Evolutionary conservation across 2,888 invertebrate genomes (phyloP).

Genomic region (Cinara cedri): DNA sequence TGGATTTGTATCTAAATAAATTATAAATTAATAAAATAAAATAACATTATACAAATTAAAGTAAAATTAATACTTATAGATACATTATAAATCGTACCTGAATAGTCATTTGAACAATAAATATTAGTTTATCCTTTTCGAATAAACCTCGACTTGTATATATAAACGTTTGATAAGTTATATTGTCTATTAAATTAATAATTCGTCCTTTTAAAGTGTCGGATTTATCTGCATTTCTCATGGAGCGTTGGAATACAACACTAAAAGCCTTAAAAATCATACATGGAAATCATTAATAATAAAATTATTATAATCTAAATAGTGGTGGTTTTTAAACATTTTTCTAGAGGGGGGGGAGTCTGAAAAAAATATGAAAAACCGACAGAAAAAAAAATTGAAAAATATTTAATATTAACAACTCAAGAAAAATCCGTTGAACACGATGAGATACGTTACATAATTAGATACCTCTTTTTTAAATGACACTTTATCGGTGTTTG

Average conservation of each 20-base stretch:
- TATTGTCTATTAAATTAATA: conserved; percentile 79
- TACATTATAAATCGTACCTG: conserved; percentile 69
- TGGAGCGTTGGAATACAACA: conserved; percentile 86
- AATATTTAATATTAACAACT: too few species aligned
- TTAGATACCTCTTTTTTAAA: too few species aligned
- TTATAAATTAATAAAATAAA: not conserved
- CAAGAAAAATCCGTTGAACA: too few species aligned
- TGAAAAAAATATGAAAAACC: too few species aligned
- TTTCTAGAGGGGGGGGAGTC: too few species aligned
- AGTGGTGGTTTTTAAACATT: too few species aligned
- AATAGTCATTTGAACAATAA: conserved; percentile 83
- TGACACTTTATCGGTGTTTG: too few species aligned
- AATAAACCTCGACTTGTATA: conserved; percentile 91
- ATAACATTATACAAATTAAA: not conserved
- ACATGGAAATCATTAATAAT: not conserved
- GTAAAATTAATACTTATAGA: not conserved
- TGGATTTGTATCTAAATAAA: conserved; percentile 69
- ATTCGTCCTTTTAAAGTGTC: conserved; percentile 78
- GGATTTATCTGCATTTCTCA: conserved; percentile 72
- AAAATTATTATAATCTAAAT: too few species aligned
- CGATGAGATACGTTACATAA: too few species aligned
- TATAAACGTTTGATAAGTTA: conserved; percentile 83
- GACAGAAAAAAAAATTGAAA: too few species aligned
- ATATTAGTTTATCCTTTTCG: conserved; percentile 89
- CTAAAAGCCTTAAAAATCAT: conserved; percentile 73